Percentiles rank a stretch among this genome's conserved stretches.
These are phyloP conservation scores for Poeciliopsis prolifica DNA, from an alignment of 2,113 vertebrate species.

Conservation along the genomic window DNA sequence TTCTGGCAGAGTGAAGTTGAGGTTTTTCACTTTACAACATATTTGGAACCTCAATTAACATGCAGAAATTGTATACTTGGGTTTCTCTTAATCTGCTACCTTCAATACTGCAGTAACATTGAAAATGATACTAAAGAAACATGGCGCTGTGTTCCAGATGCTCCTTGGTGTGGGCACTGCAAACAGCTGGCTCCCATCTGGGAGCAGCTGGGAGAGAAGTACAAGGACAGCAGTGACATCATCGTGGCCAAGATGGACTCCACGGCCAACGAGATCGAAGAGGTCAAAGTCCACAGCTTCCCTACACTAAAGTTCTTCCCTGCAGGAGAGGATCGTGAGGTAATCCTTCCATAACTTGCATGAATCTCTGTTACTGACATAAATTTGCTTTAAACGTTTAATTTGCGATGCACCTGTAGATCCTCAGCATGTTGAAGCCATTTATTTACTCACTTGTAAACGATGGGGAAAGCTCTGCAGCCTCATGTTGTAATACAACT, in stretches of 20 bases:
- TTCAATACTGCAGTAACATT: not conserved
- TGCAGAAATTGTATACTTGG: not conserved
- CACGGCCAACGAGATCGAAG: slow-evolving; percentile 93
- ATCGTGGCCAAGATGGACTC: slow-evolving; percentile 98
- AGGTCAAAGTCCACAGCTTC: slow-evolving; percentile 97
- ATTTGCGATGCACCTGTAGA: not conserved
- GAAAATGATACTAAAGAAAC: not conserved
- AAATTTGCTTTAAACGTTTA: not conserved
- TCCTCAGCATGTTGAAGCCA: not conserved
- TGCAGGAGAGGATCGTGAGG: slow-evolving; percentile 84
- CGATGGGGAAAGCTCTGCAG: not conserved
- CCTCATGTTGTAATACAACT: not conserved
- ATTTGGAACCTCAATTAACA: not conserved
- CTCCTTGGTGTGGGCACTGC: slow-evolving; percentile 98
- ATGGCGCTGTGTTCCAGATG: slow-evolving; percentile 79
- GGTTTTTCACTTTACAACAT: too few relatives aligned
- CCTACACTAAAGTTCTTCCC: slow-evolving; percentile 98
- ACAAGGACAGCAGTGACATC: slow-evolving; percentile 82
- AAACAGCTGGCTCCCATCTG: slow-evolving; percentile 97
- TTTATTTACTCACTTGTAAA: not conserved
- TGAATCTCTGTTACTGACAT: not conserved
- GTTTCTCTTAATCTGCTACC: not conserved
- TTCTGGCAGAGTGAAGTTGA: not conserved
- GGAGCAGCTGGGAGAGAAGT: slow-evolving; percentile 95
- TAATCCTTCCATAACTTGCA: slow-evolving; percentile 49